Base-by-base conservation (phyloP, 2,888 invertebrate species). In the Agapostemon virescens region DNA sequence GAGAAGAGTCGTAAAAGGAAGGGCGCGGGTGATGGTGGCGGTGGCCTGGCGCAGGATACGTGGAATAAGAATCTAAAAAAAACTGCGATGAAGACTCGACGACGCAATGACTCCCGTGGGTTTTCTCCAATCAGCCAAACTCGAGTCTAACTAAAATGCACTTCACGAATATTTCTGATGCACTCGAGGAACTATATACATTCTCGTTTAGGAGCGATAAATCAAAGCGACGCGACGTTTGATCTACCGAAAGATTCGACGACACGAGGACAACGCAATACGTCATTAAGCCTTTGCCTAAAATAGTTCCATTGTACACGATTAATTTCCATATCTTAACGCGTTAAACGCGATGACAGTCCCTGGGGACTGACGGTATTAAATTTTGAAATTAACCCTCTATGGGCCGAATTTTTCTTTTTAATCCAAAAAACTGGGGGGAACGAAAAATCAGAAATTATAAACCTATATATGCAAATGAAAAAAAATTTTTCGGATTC, bases 51-150 rank as follows among this genome's bases (percentile, higher is more conserved):
- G 64, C 58, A 73, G 61, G 45, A 71, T 66, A 75, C 82, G 81
- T 79, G 81, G 82, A 86, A 86, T 86, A 85, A 86, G 85, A 88
- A 89, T 86, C 81, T 85, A 86, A 88, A 87, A n/a, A 89, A 80
- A 86, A 86, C 79, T 76, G 85, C 76, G 81, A 79, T 61, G 83
- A 87, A 82, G 84, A 88, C 69, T 79, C 83, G 85, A 80, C 81
- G 58, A 61, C 58, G 86, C 87, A 90, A 92, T 90, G 90, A 89
- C 90, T 90, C 92, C 89, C 89, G 40, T 73, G 90, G 89, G 91
- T 85, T 86, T 86, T 86, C 85, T 87, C 91, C 91, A 90, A 92
- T 92, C 91, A 91, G 89, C 88, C 88, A 83, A 86, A 86, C 85
- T 81, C 79, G 38, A 66, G 63, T 77, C 81, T 69, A 69, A 82